Evolutionary conservation across 2,888 invertebrate species (phyloP), one percentile per base, ranked within the genome.

Genomic region (Cylindroiulus punctatus): DNA sequence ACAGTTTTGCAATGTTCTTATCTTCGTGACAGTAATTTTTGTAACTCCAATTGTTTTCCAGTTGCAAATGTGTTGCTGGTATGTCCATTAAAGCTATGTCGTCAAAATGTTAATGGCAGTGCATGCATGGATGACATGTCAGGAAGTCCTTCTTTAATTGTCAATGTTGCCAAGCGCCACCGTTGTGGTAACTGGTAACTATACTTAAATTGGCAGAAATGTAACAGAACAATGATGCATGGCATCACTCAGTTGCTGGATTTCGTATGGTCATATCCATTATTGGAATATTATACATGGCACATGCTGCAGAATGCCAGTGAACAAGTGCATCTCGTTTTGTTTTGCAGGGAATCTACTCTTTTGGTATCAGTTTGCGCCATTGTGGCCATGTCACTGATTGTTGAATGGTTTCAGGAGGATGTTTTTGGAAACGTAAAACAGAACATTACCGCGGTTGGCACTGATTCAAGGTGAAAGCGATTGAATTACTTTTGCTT

Each of bases 381-480:
- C 22, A 65, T 22, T 65, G 65, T 65, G 26, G n/a, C n/a, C 22
- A 65, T 52, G 52, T 10, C 65, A 65, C 65, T 22, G n/a, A 57
- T 26, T 8, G 65, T 65, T 65, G 65, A 65, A 65, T 65, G 26
- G 65, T 65, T 65, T n/a, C 65, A 65, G 22, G 65, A 0, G 26
- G 26, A 2, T 2, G 10, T 65, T 26, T 65, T 22, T 65, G 10
- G 10, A 7, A 65, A 65, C 57, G 65, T 26, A 1, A 65, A 65
- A 65, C 65, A 22, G 65, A 52, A n/a, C 52, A n/a, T n/a, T 52
- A 44, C 44, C 44, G n/a, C 22, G 65, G n/a, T n/a, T 65, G 65
- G 65, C 65, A 65, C 65, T 3, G 65, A 26, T 65, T 65, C 65
- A 65, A 65, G 65, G 65, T 65, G 65, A 65, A 65, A 65, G 10